Evolutionary conservation across 2,888 invertebrate genomes (phyloP).

Genomic region (Trissolcus japonicus): DNA sequence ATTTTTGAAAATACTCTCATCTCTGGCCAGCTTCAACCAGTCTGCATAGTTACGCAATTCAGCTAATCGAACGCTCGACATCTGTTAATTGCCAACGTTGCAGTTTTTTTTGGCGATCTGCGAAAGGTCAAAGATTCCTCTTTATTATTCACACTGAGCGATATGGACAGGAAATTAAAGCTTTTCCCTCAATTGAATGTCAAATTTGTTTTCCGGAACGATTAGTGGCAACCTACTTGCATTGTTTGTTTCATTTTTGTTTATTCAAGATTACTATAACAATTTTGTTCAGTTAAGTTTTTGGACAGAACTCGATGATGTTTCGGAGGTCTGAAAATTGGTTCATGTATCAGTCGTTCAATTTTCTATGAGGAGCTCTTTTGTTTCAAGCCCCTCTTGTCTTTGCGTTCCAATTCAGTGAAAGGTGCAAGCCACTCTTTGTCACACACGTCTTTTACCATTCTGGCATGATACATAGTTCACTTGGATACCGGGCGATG

Average conservation of each 20-base stretch:
- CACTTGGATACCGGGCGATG: conserved; percentile 42
- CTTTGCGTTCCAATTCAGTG: conserved; percentile 47
- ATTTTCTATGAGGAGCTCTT: conserved; percentile 22
- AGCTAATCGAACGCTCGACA: conserved; percentile 5
- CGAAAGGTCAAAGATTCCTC: conserved; percentile 8
- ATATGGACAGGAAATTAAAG: neutral
- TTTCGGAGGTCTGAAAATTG: conserved; percentile 7
- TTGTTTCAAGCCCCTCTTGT: conserved; percentile 37
- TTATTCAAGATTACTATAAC: no score
- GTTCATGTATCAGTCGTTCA: conserved; percentile 25
- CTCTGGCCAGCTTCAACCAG: neutral
- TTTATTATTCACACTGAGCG: neutral
- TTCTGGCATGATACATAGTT: conserved; percentile 32
- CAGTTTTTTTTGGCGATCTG: neutral
- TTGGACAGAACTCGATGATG: no score
- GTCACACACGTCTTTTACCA: conserved; percentile 41
- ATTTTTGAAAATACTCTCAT: conserved; percentile 2
- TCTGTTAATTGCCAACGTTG: neutral
- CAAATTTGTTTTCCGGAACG: neutral
- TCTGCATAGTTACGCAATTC: no score
- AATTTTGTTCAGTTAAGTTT: no score
- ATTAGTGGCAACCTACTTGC: no score
- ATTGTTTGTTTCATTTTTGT: no score
- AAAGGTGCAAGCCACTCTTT: conserved; percentile 44
- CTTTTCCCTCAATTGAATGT: no score